Conservation (phyloP, 1,140 invertebrate genomes). For the Zaprionus vittiger region DNA sequence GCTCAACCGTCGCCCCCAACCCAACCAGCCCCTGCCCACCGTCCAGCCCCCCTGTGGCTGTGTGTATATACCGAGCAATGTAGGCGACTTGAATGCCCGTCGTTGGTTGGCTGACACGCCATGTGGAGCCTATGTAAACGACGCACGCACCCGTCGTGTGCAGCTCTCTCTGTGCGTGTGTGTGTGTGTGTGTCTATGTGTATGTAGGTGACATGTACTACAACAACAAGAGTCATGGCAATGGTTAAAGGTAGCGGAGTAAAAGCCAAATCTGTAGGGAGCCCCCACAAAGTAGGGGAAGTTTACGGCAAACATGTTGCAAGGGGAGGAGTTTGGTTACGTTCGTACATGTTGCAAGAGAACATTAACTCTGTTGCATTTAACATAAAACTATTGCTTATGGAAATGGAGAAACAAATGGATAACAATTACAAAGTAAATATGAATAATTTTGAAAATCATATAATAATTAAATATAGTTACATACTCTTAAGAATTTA, state of each 20-base stretch:
- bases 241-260: constrained; percentile 78
- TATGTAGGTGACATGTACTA: constrained; percentile 80
- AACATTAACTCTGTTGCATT: constrained; percentile 3
- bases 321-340: constrained; percentile 65
- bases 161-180: constrained; percentile 11
- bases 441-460: neutral
- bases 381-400: neutral
- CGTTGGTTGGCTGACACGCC: constrained; percentile 68
- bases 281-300: constrained; percentile 59
- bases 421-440: neutral
- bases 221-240: constrained; percentile 59
- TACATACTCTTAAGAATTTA: too few species aligned
- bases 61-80: constrained; percentile 58
- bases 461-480: too few species aligned
- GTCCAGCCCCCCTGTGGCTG: constrained; percentile 22
- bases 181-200: constrained; percentile 39
- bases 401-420: neutral
- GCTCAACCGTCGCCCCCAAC: constrained; percentile 46
- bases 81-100: constrained; percentile 66
- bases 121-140: constrained; percentile 77
- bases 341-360: neutral
- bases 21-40: constrained; percentile 13
- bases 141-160: constrained; percentile 57
- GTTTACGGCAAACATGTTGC: constrained; percentile 78
- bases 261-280: constrained; percentile 79